Base-by-base conservation (phyloP, 2,888 invertebrate genomes). In the Ephialtes manifestator region DNA sequence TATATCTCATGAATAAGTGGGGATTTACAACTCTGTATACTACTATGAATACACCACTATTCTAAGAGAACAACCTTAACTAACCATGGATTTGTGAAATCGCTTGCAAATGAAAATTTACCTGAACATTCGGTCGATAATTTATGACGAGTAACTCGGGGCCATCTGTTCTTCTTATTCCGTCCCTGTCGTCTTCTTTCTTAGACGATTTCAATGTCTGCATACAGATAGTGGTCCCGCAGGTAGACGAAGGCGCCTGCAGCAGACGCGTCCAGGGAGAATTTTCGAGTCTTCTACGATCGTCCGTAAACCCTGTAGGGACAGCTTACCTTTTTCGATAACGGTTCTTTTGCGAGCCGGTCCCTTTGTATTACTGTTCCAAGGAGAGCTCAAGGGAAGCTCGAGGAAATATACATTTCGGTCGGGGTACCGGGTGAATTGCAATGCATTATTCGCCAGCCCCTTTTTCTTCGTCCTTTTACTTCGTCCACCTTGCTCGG, bases 191-290 rank as follows among this genome's bases (percentile, higher is more conserved):
- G 39, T 28, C 15, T 72, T 35, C 46, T 60, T 79, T 75, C 18
- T 39, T 39, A 31, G 51, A 39, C 20, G 35, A 71, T 67, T 67
- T 48, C 55, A 46, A 71, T 31, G 82, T 55, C n/a, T 60, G 80
- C 55, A 74, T 39, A 53, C 18, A 67, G 15, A 68, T 60, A 65
- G 39, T 39, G 43, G 67, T 72, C 39, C 53, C 53, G 58, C 81
- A 84, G 84, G 84, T 84, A 84, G 81, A 43, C 48, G 55, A 76
- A 65, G 51, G 72, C 51, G 77, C 67, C 80, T 72, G 75, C 72
- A 53, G 60, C 13, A n/a, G 24, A 31, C 20, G 51, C 65, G 35
- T 71, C 43, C 48, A 58, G 67, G 68, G 83, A 63, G 67, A 63
- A 53, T 39, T 53, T 67, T 43, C 51, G 77, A 35, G 51, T 63